Base-by-base conservation (phyloP, 2,888 invertebrate genomes). In the Heliconius hortense region DNA sequence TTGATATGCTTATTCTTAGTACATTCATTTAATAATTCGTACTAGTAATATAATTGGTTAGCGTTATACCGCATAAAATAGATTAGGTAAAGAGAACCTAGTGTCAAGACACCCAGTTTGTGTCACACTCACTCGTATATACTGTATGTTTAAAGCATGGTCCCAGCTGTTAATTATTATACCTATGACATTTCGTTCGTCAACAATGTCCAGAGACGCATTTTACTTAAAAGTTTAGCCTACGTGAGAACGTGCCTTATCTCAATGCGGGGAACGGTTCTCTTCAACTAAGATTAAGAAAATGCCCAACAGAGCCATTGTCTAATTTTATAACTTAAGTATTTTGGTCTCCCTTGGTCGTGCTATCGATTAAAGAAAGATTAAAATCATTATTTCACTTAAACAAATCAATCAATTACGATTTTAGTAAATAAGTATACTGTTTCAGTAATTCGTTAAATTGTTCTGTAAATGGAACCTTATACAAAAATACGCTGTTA, bases 191-290 rank as follows among this genome's bases (percentile, higher is more conserved):
- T 7, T 39, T 66, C 13, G 39, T 66, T 18, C 59, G 26, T 28
- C 21, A 39, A 43, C 35, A 60, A 8, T 60, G 71, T 39, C 71
- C 13, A 43, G 28, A 26, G 15, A 71, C 62, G 60, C 60, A 60
- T 28, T 71, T 39, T 71, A 71, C 35, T 2, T 60, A 71, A 70
- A 71, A 43, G 39, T 43, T 70, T 24, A n/a, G 43, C 71, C 73
- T 56, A 43, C 73, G 67, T 71, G 39, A 67, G 35, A 21, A 73
- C 73, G 67, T 73, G 67, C 59, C 59, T 73, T 68, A 73, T 73
- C 73, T 73, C 31, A 48, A 35, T 68, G 10, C 11, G n/a, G 28
- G 21, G 21, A 64, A 59, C 13, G 26, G 24, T 28, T 67, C 28
- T n/a, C 43, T 68, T 26, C n/a, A 15, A 28, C 53, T 31, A 10